phyloP scores from a whole-genome alignment of 2,888 invertebrate genomes.

The Clunio marinus region DNA sequence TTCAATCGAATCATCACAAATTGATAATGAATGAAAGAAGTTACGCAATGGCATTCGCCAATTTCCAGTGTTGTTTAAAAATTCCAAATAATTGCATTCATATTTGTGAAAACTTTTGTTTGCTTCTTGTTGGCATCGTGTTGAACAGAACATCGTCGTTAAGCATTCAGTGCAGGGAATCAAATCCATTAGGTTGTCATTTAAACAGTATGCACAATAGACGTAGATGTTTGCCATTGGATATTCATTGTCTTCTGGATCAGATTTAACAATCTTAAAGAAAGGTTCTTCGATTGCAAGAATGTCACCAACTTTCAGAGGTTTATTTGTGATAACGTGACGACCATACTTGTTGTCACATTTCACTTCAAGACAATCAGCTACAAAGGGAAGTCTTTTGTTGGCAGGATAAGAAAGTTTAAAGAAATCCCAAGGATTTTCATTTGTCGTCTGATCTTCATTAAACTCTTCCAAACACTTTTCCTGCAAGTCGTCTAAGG shows the following conservation, averaged over 20 bases:
- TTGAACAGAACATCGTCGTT: slow-evolving; percentile 49
- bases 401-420: slow-evolving; percentile 41
- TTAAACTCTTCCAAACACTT: slow-evolving; percentile 52
- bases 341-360: slow-evolving; percentile 61
- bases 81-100: slow-evolving; percentile 68
- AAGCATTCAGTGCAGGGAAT: slow-evolving; percentile 40
- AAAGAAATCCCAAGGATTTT: slow-evolving; percentile 20
- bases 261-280: slow-evolving; percentile 71
- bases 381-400: slow-evolving; percentile 57
- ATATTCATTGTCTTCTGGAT: slow-evolving; percentile 62
- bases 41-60: slow-evolving; percentile 41
- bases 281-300: slow-evolving; percentile 49
- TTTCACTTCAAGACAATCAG: slow-evolving; percentile 59
- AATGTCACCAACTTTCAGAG: slow-evolving; percentile 55
- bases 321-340: slow-evolving; percentile 63
- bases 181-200: slow-evolving; percentile 48
- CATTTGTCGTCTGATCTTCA: slow-evolving; percentile 40
- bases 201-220: slow-evolving; percentile 49
- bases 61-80: slow-evolving; percentile 53
- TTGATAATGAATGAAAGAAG: slow-evolving; percentile 53
- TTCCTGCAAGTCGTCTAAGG: slow-evolving; percentile 56
- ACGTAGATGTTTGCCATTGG: slow-evolving; percentile 49
- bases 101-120: slow-evolving; percentile 66
- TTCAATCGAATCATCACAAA: slow-evolving; percentile 45
- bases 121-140: slow-evolving; percentile 53